Evolutionary conservation across 37 sponge, comb jelly and placozoan genomes (phyloP), one percentile per base, ranked within the genome.

Genomic region (Theonella swinhoei): DNA sequence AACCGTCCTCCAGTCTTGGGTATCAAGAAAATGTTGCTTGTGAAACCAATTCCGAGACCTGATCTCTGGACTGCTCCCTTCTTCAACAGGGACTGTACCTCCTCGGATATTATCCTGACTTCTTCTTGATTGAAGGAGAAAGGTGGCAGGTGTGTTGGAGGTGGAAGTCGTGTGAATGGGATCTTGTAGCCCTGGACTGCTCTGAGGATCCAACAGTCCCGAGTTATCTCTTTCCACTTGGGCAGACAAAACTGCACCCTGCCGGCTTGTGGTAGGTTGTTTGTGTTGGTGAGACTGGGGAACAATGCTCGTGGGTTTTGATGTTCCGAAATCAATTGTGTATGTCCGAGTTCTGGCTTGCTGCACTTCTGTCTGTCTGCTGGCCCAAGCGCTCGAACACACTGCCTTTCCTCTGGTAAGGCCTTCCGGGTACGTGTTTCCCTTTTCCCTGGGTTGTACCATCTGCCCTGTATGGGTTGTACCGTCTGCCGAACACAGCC

Each of bases 181-280:
- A 69, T n/a, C 3, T 58, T 5, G 38, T 59, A 81, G 4, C 82
- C 82, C 64, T 20, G 2, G 25, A 72, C 63, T 4, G 11, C 62
- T 62, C 43, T 25, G 11, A 63, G 75, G 17, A 71, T 62, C 73
- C 73, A 81, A 24, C 37, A 24, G 64, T 71, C 73, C 24, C 25
- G 5, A 14, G 34, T 59, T 2, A 72, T 39, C 24, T 29, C 14
- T 2, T 47, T 54, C 82, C 82, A 67, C n/a, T 68, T 80, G 47
- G 31, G 3, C 2, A 40, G 1, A 41, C 80, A 80, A 20, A 7
- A 29, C 2, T 5, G 26, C 29, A 65, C 8, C 19, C 70, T 42
- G 32, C 80, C 80, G 4, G 80, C 68, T 38, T n/a, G 43, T 11
- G 80, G 80, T n/a, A n/a, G n/a, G n/a, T n/a, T n/a, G n/a, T n/a